Evolutionary conservation across 2,797 vertebrate genomes (phyloP).

Genomic region (Mico argentatus): DNA sequence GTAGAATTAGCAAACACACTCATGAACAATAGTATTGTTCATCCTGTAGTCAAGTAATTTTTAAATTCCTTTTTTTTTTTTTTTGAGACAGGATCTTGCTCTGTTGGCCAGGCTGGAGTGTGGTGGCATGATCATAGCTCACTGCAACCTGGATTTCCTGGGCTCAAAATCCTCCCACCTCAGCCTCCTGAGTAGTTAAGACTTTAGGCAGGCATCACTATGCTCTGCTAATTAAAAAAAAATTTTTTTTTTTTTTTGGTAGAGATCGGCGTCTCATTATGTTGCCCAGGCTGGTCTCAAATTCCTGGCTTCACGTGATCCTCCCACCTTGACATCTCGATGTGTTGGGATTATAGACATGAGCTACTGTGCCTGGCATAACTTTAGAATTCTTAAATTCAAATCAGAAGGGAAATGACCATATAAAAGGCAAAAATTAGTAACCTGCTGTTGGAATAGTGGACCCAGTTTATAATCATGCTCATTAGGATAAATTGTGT

Average conservation of each 20-base stretch:
- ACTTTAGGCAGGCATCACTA: neutral
- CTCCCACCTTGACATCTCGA: neutral
- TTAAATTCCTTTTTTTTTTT: neutral
- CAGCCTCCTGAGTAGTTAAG: neutral
- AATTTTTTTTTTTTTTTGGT: neutral
- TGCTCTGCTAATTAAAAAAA: too few species aligned
- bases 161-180: neutral
- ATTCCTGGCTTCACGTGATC: neutral
- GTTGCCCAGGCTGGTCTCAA: neutral
- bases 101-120: neutral
- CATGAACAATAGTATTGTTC: neutral
- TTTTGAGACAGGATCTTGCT: neutral
- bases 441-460: neutral
- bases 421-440: neutral
- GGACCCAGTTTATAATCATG: neutral
- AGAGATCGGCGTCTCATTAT: neutral
- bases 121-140: neutral
- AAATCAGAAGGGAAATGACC: constrained; percentile 6
- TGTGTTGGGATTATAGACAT: neutral
- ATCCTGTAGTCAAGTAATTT: neutral
- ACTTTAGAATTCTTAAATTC: constrained; percentile 39
- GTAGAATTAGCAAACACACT: neutral
- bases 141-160: neutral
- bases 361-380: neutral
- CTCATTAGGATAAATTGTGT: neutral